Conservation (phyloP, 2,888 invertebrate species). For the Agrenia bidenticulata region DNA sequence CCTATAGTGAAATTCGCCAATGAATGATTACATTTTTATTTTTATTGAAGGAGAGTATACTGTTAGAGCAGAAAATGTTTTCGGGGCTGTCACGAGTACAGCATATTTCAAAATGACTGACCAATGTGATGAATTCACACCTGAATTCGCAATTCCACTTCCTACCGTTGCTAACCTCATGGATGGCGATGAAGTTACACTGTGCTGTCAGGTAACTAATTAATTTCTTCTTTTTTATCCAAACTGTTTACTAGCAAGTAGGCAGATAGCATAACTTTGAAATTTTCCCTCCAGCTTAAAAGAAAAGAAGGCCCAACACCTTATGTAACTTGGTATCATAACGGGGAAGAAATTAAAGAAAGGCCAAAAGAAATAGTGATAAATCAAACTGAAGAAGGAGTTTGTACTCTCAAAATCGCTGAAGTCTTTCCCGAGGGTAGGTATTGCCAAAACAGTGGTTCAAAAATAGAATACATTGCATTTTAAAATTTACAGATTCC, state of each 20-base stretch:
- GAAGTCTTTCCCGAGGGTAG: conserved; percentile 90
- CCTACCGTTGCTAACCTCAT: conserved; percentile 76
- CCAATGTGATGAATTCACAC: conserved; percentile 53
- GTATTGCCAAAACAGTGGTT: conserved; percentile 55
- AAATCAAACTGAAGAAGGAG: conserved; percentile 73
- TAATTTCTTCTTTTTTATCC: too few species aligned
- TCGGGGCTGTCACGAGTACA: conserved; percentile 83
- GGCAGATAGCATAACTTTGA: too few species aligned
- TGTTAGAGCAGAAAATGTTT: conserved; percentile 85
- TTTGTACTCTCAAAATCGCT: conserved; percentile 75
- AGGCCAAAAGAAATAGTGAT: conserved; percentile 72
- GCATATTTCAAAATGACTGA: conserved; percentile 69
- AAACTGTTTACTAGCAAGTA: too few species aligned
- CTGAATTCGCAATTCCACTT: conserved; percentile 51
- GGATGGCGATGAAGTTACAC: conserved; percentile 82
- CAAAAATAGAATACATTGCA: background rate
- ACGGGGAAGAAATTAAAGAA: conserved; percentile 69
- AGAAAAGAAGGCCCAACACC: conserved; percentile 67
- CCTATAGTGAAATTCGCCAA: too few species aligned
- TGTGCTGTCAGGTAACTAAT: conserved; percentile 64
- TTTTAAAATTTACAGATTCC: too few species aligned
- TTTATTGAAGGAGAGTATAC: background rate
- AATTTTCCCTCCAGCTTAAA: too few species aligned
- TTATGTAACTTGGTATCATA: conserved; percentile 74
- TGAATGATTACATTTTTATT: too few species aligned